A percentile compares a stretch with the other conserved stretches of the same genome.
Evolutionary conservation across 2,797 vertebrate genomes (phyloP).

Genomic region (Adrianichthys oophorus): DNA sequence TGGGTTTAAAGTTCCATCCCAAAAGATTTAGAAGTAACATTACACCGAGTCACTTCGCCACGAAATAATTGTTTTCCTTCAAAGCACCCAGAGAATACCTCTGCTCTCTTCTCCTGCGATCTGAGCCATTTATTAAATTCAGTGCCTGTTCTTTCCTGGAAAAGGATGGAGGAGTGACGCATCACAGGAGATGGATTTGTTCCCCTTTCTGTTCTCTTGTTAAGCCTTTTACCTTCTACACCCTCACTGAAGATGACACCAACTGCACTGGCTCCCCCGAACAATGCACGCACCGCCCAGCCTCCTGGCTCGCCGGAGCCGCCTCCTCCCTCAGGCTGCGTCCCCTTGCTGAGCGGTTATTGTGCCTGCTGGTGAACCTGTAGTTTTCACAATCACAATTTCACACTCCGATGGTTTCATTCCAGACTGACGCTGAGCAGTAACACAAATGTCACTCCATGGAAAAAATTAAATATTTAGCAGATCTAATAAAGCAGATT

Average conservation of each 20-base stretch:
- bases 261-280: constrained; percentile 8
- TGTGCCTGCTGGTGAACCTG: constrained; percentile 1
- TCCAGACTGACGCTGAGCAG: background rate
- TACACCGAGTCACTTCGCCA: constrained; percentile 31
- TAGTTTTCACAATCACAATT: constrained; percentile 8
- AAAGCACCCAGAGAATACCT: constrained; percentile 21
- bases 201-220: constrained; percentile 20
- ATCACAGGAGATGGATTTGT: constrained; percentile 36
- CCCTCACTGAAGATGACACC: constrained; percentile 20
- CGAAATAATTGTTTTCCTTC: constrained; percentile 41
- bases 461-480: too few species aligned
- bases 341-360: constrained; percentile 5
- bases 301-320: constrained; percentile 31
- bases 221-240: constrained; percentile 14
- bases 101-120: constrained; percentile 19
- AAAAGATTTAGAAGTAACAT: constrained; percentile 36
- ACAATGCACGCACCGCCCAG: constrained; percentile 28
- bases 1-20: constrained; percentile 30
- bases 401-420: background rate
- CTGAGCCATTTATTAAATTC: constrained; percentile 36
- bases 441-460: too few species aligned
- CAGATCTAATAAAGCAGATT: too few species aligned
- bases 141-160: constrained; percentile 6
- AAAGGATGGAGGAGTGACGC: constrained; percentile 32
- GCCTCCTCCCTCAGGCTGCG: constrained; percentile 6